Percentiles rank a stretch among this genome's conserved stretches.
Evolutionary conservation across 1,140 invertebrate species (phyloP).

Genomic region (Drosophila seguyi): DNA sequence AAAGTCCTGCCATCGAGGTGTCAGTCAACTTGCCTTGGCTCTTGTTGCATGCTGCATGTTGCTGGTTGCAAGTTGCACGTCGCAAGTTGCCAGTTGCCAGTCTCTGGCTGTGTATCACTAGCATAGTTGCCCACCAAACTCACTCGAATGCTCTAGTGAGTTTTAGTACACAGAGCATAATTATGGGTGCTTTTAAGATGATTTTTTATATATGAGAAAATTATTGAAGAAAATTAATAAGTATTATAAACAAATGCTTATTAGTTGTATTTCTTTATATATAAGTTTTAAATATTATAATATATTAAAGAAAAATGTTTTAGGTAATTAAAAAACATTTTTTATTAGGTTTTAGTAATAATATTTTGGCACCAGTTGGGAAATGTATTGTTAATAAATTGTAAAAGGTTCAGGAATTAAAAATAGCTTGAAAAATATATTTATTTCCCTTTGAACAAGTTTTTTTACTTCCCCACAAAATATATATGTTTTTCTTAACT

Average conservation of each 20-base stretch:
- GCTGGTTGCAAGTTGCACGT: conserved; percentile 27
- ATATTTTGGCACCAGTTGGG: neutral
- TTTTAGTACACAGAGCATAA: conserved; percentile 3
- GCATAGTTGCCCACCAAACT: conserved; percentile 80
- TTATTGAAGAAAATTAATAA: neutral
- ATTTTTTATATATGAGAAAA: neutral
- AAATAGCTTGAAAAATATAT: neutral
- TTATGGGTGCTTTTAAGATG: neutral
- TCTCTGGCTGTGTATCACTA: conserved; percentile 71
- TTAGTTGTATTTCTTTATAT: no score
- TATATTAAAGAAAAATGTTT: neutral
- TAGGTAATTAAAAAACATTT: neutral
- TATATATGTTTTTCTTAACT: neutral
- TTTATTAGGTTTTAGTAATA: neutral
- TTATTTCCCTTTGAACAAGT: neutral
- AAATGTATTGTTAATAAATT: neutral
- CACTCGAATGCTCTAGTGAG: conserved; percentile 80
- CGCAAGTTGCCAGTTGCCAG: conserved; percentile 36
- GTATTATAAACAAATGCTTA: no score
- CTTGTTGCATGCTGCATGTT: conserved; percentile 41
- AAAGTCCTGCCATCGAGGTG: conserved; percentile 76
- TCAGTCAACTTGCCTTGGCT: conserved; percentile 75
- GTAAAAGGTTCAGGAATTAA: accelerated
- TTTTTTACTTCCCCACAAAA: neutral
- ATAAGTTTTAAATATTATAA: no score